A percentile compares a stretch with the other conserved stretches of the same genome.
Evolutionary conservation across 1,140 invertebrate species (phyloP).

Genomic region (Philaenus spumarius): DNA sequence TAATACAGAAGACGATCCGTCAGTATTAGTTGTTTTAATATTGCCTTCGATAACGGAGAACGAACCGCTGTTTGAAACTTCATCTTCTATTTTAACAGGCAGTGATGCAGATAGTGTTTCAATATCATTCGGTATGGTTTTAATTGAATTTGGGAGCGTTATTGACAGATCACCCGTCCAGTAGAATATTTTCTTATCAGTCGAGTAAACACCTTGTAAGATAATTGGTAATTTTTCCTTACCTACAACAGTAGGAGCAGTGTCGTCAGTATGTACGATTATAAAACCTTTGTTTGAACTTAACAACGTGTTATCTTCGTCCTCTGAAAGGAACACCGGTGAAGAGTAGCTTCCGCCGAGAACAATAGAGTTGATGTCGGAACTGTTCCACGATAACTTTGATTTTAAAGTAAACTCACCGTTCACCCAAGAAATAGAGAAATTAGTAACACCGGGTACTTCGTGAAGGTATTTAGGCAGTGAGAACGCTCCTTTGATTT

Average conservation of each 20-base stretch:
- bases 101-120: neutral
- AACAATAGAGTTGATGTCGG: neutral
- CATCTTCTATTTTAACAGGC: neutral
- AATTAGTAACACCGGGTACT: conserved; percentile 2
- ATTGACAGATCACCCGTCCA: neutral
- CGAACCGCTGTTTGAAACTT: neutral
- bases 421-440: conserved; percentile 4
- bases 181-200: neutral
- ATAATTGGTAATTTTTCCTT: conserved; percentile 9
- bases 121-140: too few relatives aligned
- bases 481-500: conserved; percentile 4
- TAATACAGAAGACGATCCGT: neutral
- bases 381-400: neutral
- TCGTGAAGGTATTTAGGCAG: neutral
- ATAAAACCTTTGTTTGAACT: neutral
- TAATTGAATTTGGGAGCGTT: neutral
- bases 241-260: neutral
- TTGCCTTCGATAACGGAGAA: neutral
- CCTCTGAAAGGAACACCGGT: conserved; percentile 7
- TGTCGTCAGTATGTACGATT: neutral
- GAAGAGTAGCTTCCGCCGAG: conserved; percentile 3
- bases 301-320: neutral
- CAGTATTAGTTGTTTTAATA: neutral
- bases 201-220: neutral
- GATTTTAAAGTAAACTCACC: conserved; percentile 3